These are phyloP conservation scores for Leptocoma aspasia DNA, from an alignment of 2,113 vertebrate genomes.

Conservation along the genomic window DNA sequence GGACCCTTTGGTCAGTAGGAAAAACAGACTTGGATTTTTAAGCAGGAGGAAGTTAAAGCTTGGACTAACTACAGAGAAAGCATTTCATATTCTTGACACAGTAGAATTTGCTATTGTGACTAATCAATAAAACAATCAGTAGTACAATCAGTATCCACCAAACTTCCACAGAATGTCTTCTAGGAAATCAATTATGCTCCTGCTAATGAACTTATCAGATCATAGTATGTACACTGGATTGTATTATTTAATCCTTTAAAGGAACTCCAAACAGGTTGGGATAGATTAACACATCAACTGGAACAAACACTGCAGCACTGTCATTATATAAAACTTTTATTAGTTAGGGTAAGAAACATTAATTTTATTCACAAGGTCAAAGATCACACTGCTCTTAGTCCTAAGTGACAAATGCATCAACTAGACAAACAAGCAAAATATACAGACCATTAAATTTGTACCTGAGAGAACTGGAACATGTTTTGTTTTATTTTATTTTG, in stretches of 20 bases:
- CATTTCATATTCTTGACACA: background rate
- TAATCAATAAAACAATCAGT: background rate
- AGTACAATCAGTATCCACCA: background rate
- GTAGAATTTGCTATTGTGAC: background rate
- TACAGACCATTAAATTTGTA: background rate
- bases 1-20: background rate
- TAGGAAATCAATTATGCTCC: background rate
- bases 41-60: background rate
- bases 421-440: conserved; percentile 9
- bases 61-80: background rate
- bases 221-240: background rate
- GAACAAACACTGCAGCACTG: conserved; percentile 5
- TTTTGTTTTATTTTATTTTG: background rate
- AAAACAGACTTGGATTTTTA: background rate
- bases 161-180: background rate
- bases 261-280: background rate
- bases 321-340: conserved; percentile 32
- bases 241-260: background rate
- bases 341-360: conserved; percentile 11
- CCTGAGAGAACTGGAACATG: conserved; percentile 34
- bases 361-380: background rate
- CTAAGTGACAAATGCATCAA: background rate
- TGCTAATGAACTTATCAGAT: background rate
- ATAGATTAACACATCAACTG: background rate
- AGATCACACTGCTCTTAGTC: background rate